phyloP scores from a whole-genome alignment of 2,113 vertebrate species.

The Pseudorasbora parva region DNA sequence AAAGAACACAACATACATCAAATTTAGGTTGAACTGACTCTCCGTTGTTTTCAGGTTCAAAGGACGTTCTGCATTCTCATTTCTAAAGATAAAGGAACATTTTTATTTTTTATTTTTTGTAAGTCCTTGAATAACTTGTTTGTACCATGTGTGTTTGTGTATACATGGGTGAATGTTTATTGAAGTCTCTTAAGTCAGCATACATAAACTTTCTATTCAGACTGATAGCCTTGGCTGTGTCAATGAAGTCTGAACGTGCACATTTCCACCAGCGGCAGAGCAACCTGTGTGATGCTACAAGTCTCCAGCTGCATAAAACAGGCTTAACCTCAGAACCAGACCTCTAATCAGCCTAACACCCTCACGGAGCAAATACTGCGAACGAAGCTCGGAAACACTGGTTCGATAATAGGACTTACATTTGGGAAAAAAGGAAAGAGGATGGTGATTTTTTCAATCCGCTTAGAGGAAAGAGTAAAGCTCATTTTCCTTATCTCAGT shows the following conservation, averaged over 20 bases:
- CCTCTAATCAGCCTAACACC: conserved; percentile 48
- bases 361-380: conserved; percentile 40
- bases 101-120: too few species aligned
- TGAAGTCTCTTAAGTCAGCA: too few species aligned
- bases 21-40: too few species aligned
- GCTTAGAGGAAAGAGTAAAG: conserved; percentile 47
- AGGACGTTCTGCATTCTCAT: too few species aligned
- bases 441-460: conserved; percentile 44
- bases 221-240: too few species aligned
- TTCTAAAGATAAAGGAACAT: too few species aligned
- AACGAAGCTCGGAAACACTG: conserved; percentile 36
- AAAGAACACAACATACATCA: too few species aligned
- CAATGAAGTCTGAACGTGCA: not conserved
- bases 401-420: conserved; percentile 50
- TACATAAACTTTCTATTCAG: too few species aligned
- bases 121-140: too few species aligned
- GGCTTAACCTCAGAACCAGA: conserved; percentile 34
- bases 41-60: too few species aligned
- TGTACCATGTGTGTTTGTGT: too few species aligned
- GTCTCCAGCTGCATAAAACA: conserved; percentile 27
- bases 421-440: conserved; percentile 27
- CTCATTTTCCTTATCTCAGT: conserved; percentile 56
- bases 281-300: not conserved
- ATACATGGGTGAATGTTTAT: too few species aligned
- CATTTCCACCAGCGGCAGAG: not conserved